Percentiles rank a stretch among this genome's conserved stretches.
Evolutionary conservation across 2,888 invertebrate genomes (phyloP).

Genomic region (Sinohyriopsis cumingii): DNA sequence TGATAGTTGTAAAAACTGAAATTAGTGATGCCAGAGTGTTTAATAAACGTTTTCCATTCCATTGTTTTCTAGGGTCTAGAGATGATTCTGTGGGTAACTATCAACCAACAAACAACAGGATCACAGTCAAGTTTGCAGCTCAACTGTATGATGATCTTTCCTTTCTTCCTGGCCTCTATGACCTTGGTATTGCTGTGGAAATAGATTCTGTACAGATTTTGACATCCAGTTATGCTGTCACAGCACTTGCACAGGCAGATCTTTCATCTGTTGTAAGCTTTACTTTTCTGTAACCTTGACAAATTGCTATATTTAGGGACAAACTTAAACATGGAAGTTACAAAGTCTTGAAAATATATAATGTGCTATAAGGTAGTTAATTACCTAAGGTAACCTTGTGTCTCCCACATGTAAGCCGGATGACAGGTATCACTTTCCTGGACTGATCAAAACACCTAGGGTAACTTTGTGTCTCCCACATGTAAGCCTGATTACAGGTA

Average conservation of each 20-base stretch:
- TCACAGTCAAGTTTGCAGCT: conserved; percentile 50
- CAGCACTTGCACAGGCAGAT: conserved; percentile 19
- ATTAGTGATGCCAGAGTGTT: too few relatives aligned
- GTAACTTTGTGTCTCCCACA: too few relatives aligned
- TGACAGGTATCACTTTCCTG: too few relatives aligned
- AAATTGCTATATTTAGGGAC: neutral
- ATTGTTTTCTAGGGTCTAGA: conserved; percentile 40
- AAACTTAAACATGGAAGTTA: neutral
- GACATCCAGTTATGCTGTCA: conserved; percentile 49
- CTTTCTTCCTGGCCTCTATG: conserved; percentile 17
- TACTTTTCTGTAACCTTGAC: neutral
- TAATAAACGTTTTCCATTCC: neutral
- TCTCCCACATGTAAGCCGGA: too few relatives aligned
- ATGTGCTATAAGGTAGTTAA: too few relatives aligned
- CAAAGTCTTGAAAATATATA: too few relatives aligned
- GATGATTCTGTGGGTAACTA: conserved; percentile 12
- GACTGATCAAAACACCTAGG: too few relatives aligned
- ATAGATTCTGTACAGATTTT: conserved; percentile 56
- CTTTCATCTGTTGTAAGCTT: conserved; percentile 27
- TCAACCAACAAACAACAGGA: conserved; percentile 32
- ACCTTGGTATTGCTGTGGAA: conserved; percentile 59
- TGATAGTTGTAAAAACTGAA: too few relatives aligned
- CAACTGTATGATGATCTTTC: conserved; percentile 43
- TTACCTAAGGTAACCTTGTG: too few relatives aligned
- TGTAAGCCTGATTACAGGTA: too few relatives aligned